Evolutionary conservation across 1,140 invertebrate species (phyloP).

Genomic region (Centruroides sculpturatus): DNA sequence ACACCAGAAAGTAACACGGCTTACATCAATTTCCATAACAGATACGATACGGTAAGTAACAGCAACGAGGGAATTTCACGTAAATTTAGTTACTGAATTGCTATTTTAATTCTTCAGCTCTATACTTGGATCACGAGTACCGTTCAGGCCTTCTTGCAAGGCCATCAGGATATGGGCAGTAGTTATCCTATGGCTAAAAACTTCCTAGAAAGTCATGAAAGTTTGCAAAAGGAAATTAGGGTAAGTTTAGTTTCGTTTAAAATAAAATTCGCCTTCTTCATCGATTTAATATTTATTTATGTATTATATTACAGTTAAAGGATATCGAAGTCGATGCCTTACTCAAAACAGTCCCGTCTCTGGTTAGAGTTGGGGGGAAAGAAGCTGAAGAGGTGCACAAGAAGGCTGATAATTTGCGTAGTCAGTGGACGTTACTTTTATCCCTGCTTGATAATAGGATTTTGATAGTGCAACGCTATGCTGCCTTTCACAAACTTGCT

Average conservation of each 20-base stretch:
- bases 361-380: conserved; percentile 49
- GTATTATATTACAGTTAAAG: conserved; percentile 37
- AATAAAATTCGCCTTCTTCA: not conserved
- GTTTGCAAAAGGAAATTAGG: conserved; percentile 55
- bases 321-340: conserved; percentile 48
- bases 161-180: conserved; percentile 58
- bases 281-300: not conserved
- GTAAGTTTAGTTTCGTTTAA: conserved; percentile 30
- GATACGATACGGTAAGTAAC: conserved; percentile 45
- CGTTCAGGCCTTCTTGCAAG: conserved; percentile 53
- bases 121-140: conserved; percentile 54
- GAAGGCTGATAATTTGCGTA: conserved; percentile 43
- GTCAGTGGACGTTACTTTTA: conserved; percentile 48
- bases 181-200: conserved; percentile 51
- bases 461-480: conserved; percentile 42
- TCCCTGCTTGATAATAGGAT: conserved; percentile 46
- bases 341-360: conserved; percentile 42
- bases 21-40: conserved; percentile 50
- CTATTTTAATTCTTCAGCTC: conserved; percentile 26
- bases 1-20: conserved; percentile 38
- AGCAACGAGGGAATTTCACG: no score
- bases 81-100: no score
- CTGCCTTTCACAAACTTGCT: conserved; percentile 55
- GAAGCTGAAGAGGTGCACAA: conserved; percentile 43
- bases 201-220: conserved; percentile 57